These are phyloP conservation scores for Parambassis ranga DNA, from an alignment of 2,797 vertebrate genomes.

Conservation along the genomic window DNA sequence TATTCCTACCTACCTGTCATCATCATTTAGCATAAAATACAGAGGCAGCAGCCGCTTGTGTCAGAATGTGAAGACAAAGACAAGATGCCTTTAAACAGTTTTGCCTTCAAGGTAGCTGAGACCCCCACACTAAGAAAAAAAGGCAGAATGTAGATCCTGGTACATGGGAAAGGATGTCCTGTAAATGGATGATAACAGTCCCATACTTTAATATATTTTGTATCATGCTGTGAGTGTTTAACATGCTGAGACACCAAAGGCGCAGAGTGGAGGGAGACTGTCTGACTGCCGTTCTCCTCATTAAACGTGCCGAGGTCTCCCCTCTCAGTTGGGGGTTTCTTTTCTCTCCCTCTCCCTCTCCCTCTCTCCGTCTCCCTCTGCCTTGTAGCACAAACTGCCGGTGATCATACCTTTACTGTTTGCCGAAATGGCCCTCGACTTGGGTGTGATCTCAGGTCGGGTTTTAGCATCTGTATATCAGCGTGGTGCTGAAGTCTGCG, in stretches of 20 bases:
- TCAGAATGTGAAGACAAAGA: slow-evolving; percentile 61
- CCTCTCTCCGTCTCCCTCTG: too few species aligned
- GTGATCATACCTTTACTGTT: slow-evolving; percentile 69
- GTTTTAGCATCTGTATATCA: slow-evolving; percentile 3
- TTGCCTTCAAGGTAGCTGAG: slow-evolving; percentile 51
- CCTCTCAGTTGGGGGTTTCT: slow-evolving; percentile 76
- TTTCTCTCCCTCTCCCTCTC: slow-evolving; percentile 65
- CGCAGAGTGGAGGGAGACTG: slow-evolving; percentile 77
- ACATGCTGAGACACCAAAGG: slow-evolving; percentile 87
- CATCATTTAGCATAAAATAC: slow-evolving; percentile 32
- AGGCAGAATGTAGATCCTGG: slow-evolving; percentile 64
- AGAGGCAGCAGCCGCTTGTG: slow-evolving; percentile 17
- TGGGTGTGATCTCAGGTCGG: slow-evolving; percentile 23
- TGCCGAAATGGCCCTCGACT: slow-evolving; percentile 48
- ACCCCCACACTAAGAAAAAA: slow-evolving; percentile 65
- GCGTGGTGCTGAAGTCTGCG: not conserved
- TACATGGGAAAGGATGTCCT: slow-evolving; percentile 70
- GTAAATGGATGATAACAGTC: slow-evolving; percentile 85
- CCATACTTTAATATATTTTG: slow-evolving; percentile 82
- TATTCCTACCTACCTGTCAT: slow-evolving; percentile 51
- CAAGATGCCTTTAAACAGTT: slow-evolving; percentile 51
- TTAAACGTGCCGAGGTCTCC: slow-evolving; percentile 85
- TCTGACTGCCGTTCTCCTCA: slow-evolving; percentile 84
- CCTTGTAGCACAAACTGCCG: slow-evolving; percentile 59
- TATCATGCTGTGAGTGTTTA: slow-evolving; percentile 89